phyloP scores from a whole-genome alignment of 2,113 vertebrate genomes.

The Austrofundulus limnaeus region DNA sequence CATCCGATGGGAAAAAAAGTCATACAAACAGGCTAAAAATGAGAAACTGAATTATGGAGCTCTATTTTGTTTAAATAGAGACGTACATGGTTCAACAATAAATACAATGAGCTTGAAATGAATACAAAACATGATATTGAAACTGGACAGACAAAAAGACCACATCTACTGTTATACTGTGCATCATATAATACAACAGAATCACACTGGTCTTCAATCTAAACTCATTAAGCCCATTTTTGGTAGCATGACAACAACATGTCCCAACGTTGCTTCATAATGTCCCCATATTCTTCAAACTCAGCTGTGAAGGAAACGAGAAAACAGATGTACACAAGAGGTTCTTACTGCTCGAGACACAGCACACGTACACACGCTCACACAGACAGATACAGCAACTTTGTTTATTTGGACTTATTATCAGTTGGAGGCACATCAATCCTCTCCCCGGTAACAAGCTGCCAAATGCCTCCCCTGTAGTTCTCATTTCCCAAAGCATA shows the following conservation, averaged over 20 bases:
- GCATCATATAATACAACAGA: neutral
- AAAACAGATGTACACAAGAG: neutral
- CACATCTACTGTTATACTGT: slow-evolving; percentile 4
- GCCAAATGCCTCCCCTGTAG: slow-evolving; percentile 90
- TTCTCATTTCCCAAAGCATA: slow-evolving; percentile 90
- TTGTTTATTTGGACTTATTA: slow-evolving; percentile 87
- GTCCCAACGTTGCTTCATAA: neutral
- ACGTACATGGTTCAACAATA: neutral
- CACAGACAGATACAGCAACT: slow-evolving; percentile 47
- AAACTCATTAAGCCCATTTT: neutral
- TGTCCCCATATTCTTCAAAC: neutral
- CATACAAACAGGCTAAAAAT: too few relatives aligned
- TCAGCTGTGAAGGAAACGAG: slow-evolving; percentile 3
- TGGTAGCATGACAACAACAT: neutral
- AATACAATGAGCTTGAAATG: slow-evolving; percentile 3
- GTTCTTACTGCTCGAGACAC: slow-evolving; percentile 21
- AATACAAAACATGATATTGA: slow-evolving; percentile 19
- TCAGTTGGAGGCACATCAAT: slow-evolving; percentile 82
- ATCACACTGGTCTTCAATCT: neutral
- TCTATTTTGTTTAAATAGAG: too few relatives aligned
- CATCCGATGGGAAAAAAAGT: neutral
- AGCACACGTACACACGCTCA: slow-evolving; percentile 34
- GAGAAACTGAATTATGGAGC: too few relatives aligned
- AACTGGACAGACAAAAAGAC: slow-evolving; percentile 5
- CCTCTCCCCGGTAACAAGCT: slow-evolving; percentile 87